Evolutionary conservation across 92 coral and sea anemone genomes (phyloP), one percentile per base, ranked within the genome.

Genomic region (Epizoanthus stellaris): DNA sequence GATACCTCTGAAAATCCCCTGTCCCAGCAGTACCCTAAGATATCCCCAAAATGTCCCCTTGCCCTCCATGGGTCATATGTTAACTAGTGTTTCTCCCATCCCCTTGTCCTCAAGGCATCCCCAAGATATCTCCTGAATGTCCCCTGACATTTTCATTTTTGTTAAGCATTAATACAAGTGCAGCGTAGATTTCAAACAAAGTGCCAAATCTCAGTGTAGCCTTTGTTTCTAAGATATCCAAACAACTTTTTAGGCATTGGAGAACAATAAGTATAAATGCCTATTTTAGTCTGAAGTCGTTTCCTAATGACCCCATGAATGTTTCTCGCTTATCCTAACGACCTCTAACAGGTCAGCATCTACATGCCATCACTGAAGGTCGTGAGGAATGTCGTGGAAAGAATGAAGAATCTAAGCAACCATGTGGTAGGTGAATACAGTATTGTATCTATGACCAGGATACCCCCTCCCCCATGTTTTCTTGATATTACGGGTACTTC

Each of bases 341-440:
- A 30, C 36, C 36, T 85, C 86, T 25, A 64, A 17, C 82, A 96
- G 99, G 98, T 96, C 53, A 96, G 98, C 77, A 93, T 94, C 80
- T 92, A 82, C 86, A 94, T 96, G 99, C 99, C 99, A 34, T 87
- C 95, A 17, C 81, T 96, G 77, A 96, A 94, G 71, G 91, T 87
- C n/a, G 95, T 96, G 42, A 87, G 93, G 69, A 96, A 96, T 77
- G 96, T 96, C 45, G 94, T 95, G 76, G 99, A 96, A 25, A 93
- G 98, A 80, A 94, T 96, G 99, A 96, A 94, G 90, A 88, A 91
- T 79, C 95, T 96, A 38, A 94, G 96, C 76, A 89, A 73, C 67
- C 89, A 79, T 80, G 75, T 96, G 98, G 99, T 94, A 85, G 63
- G 89, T 42, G 36, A 25, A 4, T 45, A 45, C 49, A 4, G 7